These are phyloP conservation scores for Notodromas monacha DNA, from an alignment of 2,888 invertebrate species.

Conservation along the genomic window DNA sequence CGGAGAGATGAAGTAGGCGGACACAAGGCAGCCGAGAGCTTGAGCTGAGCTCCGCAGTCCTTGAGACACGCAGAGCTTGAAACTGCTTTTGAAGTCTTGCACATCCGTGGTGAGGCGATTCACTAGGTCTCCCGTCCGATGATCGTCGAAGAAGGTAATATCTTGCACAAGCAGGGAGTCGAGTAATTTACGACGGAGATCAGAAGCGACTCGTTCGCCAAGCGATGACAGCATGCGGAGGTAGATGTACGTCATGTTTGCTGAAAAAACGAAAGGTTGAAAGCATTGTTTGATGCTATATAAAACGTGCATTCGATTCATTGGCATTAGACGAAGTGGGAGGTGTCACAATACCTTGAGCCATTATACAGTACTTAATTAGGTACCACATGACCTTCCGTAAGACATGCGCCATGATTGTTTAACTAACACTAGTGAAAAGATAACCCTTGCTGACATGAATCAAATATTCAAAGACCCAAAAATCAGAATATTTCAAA, in stretches of 20 bases:
- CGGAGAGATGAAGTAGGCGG: conserved; percentile 56
- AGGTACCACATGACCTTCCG: too few relatives aligned
- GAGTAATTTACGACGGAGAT: conserved; percentile 48
- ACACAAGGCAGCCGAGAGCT: conserved; percentile 41
- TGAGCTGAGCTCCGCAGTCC: conserved; percentile 59
- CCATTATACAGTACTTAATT: too few relatives aligned
- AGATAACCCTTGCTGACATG: too few relatives aligned
- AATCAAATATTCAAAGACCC: too few relatives aligned
- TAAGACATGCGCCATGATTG: too few relatives aligned
- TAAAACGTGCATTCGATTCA: too few relatives aligned
- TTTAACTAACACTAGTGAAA: too few relatives aligned
- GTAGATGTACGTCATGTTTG: conserved; percentile 55
- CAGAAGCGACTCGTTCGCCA: conserved; percentile 53
- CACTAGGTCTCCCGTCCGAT: conserved; percentile 64
- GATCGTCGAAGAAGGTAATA: conserved; percentile 57
- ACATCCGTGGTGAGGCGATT: conserved; percentile 69
- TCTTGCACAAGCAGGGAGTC: conserved; percentile 50
- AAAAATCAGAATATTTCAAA: too few relatives aligned
- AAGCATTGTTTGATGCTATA: too few relatives aligned
- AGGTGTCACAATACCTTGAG: too few relatives aligned
- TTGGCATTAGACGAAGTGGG: too few relatives aligned
- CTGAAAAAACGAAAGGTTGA: conserved; percentile 24
- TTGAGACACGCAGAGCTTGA: conserved; percentile 69
- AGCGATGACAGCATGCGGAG: conserved; percentile 53
- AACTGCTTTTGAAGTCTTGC: conserved; percentile 86